Evolutionary conservation across 2,797 vertebrate genomes (phyloP).

Genomic region (Tragelaphus eurycerus): DNA sequence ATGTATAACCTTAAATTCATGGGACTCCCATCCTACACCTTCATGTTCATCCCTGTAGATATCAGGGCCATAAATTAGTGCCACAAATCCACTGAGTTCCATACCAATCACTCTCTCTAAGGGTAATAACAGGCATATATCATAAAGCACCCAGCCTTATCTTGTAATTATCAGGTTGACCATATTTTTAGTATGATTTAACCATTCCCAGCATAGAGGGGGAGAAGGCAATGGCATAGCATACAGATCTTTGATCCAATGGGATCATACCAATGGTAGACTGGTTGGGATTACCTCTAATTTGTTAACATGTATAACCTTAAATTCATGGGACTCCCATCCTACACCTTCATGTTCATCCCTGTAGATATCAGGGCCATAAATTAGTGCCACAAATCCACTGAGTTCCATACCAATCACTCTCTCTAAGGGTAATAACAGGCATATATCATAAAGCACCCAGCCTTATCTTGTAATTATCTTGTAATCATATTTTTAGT

Average conservation of each 20-base stretch:
- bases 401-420: background rate
- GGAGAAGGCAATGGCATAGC: too few species aligned
- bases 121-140: background rate
- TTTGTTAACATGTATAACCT: background rate
- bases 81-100: background rate
- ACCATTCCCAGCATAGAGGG: background rate
- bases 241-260: too few species aligned
- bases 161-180: background rate
- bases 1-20: background rate
- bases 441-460: background rate
- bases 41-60: background rate
- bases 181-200: background rate
- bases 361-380: background rate
- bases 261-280: background rate
- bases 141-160: background rate
- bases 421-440: background rate
- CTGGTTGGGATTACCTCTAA: background rate
- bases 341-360: background rate
- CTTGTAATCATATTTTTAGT: background rate
- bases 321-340: background rate
- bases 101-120: background rate
- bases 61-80: background rate
- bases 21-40: background rate
- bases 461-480: background rate
- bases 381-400: background rate